Base-by-base conservation (phyloP, 2,888 invertebrate species). In the Abrostola tripartita region DNA sequence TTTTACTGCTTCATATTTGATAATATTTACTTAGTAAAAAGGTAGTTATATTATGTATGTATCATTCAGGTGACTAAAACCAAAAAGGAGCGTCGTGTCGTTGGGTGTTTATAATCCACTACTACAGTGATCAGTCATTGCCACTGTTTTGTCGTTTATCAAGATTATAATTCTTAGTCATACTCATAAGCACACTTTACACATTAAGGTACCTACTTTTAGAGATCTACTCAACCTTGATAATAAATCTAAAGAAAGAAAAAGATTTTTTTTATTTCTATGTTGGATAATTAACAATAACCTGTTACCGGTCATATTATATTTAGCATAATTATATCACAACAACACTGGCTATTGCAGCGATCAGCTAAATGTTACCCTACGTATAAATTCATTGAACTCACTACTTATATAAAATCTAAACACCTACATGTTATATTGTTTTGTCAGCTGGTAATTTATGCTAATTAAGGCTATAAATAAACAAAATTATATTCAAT, bases 371-470 rank as follows among this genome's bases (percentile, higher is more conserved):
- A 59, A 54, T 52, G 61, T 51, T 68, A 51, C 70, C 41, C 61
- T 65, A 73, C 35, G 38, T 61, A 54, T 10, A 44, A 37, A 65
- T 60, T 68, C 70, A 64, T 71, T 68, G 63, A 78, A 64, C 65
- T 58, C 24, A 40, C 37, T 37, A 6, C 37, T 14, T 49, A 52
- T 55, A 12, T 24, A 6, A 47, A 47, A 54, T 37, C 52, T 49
- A 61, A 54, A 24, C 52, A 61, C 52, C 49, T 59, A 62, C n/a
- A 56, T 62, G 24, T 36, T 37, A 40, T 44, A 52, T 36, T 63
- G 61, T 71, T 65, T 59, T 52, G 41, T 65, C 74, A 77, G 65
- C 53, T 61, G 74, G 44, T 69, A 11, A 14, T 10, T n/a, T 38
- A 60, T 62, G 42, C 44, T 50, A 65, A 71, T 68, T 14, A 58